These are phyloP conservation scores for Lateolabrax maculatus DNA, from an alignment of 2,797 vertebrate species.

Conservation along the genomic window DNA sequence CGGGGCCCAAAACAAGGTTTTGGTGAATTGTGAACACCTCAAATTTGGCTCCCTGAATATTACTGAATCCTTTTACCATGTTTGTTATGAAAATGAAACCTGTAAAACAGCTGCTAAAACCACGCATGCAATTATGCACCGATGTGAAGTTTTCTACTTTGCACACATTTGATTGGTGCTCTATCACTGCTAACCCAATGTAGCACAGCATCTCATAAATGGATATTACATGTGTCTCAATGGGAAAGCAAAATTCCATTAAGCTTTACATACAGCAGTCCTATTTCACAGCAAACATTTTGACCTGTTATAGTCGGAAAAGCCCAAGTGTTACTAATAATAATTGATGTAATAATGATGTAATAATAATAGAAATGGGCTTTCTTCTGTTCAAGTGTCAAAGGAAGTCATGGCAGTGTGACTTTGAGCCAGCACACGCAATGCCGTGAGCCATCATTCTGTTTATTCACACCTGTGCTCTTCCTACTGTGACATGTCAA, in stretches of 20 bases:
- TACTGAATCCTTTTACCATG: not conserved
- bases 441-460: not conserved
- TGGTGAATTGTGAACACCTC: not conserved
- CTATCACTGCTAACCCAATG: slow-evolving; percentile 37
- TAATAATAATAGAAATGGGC: too few species aligned
- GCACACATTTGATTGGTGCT: too few species aligned
- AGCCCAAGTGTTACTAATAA: too few species aligned
- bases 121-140: not conserved
- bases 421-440: too few species aligned
- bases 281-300: too few species aligned
- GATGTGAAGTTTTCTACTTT: slow-evolving; percentile 28
- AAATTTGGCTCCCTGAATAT: not conserved
- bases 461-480: not conserved
- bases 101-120: not conserved
- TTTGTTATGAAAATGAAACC: not conserved
- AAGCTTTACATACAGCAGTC: not conserved
- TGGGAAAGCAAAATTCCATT: not conserved
- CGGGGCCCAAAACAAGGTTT: not conserved
- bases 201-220: slow-evolving; percentile 49
- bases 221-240: too few species aligned
- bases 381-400: too few species aligned
- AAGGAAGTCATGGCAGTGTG: too few species aligned
- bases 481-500: not conserved
- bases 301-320: too few species aligned
- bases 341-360: too few species aligned